Conservation (phyloP, 2,113 vertebrate genomes). For the Burhinus bistriatus region DNA sequence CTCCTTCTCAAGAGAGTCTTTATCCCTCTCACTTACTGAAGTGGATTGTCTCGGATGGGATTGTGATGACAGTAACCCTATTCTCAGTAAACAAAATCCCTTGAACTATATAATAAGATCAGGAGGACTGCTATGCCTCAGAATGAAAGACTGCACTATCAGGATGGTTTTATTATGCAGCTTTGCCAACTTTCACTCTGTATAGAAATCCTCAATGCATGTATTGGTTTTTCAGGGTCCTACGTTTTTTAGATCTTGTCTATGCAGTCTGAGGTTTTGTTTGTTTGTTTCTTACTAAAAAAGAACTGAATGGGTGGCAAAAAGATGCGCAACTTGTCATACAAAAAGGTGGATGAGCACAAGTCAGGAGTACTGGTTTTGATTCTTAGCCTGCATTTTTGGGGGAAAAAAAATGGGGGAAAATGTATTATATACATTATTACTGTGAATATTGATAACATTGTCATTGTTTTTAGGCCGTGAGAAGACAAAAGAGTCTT, state of each 20-base stretch:
- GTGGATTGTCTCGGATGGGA: slow-evolving; percentile 74
- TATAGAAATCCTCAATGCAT: slow-evolving; percentile 1
- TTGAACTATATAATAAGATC: slow-evolving; percentile 78
- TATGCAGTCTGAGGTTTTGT: not conserved
- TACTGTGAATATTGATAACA: not conserved
- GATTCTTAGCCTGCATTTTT: not conserved
- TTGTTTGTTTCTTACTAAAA: not conserved
- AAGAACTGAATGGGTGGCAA: slow-evolving; percentile 70
- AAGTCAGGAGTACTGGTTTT: not conserved
- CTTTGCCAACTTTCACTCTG: slow-evolving; percentile 9
- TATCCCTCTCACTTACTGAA: slow-evolving; percentile 69
- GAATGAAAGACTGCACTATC: slow-evolving; percentile 50
- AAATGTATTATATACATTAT: not conserved
- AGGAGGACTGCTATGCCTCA: slow-evolving; percentile 37
- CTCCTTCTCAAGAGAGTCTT: slow-evolving; percentile 59
- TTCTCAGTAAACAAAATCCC: slow-evolving; percentile 78
- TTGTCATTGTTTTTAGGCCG: slow-evolving; percentile 74
- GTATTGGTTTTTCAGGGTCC: not conserved
- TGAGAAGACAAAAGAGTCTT: slow-evolving; percentile 86
- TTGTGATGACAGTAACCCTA: slow-evolving; percentile 77
- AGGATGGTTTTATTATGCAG: slow-evolving; percentile 32
- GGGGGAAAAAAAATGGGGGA: not conserved
- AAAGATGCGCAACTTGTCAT: slow-evolving; percentile 76
- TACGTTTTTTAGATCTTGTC: not conserved
- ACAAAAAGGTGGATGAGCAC: slow-evolving; percentile 76